Conservation (phyloP, 2,113 vertebrate species). For the Pipra filicauda region DNA sequence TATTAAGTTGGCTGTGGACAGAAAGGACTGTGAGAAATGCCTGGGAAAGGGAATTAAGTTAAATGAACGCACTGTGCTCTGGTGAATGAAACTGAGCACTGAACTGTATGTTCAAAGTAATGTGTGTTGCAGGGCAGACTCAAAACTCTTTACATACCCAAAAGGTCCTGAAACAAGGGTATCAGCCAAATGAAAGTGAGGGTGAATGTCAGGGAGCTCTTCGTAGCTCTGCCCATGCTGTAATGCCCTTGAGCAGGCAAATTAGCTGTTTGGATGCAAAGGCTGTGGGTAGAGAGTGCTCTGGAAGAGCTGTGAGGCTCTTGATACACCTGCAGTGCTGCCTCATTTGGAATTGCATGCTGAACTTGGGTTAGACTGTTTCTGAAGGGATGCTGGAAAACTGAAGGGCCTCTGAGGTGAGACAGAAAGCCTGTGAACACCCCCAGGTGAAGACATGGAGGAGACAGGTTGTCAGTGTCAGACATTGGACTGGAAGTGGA, state of each 20-base stretch:
- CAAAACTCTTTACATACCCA: background rate
- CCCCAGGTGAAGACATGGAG: background rate
- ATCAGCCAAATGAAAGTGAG: background rate
- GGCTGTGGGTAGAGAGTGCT: background rate
- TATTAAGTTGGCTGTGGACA: background rate
- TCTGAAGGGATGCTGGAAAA: background rate
- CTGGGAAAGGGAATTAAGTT: background rate
- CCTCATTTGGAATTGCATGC: background rate
- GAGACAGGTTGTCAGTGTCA: background rate
- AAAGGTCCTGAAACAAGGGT: background rate
- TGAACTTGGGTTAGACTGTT: background rate
- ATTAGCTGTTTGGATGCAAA: background rate
- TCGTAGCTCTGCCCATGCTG: background rate
- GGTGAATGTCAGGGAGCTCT: background rate
- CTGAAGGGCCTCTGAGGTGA: background rate
- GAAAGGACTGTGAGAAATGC: background rate
- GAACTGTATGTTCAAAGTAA: background rate
- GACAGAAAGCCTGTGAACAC: background rate
- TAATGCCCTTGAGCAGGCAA: background rate
- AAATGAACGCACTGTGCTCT: fast-evolving
- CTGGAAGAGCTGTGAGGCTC: background rate
- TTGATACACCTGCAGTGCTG: background rate
- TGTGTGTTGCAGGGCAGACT: background rate
- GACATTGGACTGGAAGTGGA: background rate
- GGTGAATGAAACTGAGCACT: background rate